These are phyloP conservation scores for Zaprionus ghesquierei DNA, from an alignment of 1,140 invertebrate species.

Conservation along the genomic window DNA sequence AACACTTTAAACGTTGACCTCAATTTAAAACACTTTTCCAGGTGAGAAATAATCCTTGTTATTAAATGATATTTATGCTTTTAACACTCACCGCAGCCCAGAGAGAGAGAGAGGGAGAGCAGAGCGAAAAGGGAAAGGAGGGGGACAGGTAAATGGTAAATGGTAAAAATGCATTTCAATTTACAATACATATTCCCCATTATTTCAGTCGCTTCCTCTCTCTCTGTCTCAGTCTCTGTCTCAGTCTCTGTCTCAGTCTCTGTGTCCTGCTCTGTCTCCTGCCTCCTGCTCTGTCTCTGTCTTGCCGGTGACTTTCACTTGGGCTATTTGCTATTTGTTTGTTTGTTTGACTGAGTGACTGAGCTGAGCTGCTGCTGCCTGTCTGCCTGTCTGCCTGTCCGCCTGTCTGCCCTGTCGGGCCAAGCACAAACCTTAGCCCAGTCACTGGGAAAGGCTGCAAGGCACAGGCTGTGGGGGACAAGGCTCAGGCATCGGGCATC, in stretches of 20 bases:
- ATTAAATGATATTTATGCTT: conserved; percentile 37
- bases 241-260: neutral
- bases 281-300: conserved; percentile 4
- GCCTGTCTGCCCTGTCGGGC: conserved; percentile 16
- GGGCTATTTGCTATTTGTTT: conserved; percentile 41
- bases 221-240: neutral
- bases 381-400: conserved; percentile 15
- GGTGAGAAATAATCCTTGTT: conserved; percentile 18
- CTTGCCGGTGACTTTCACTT: conserved; percentile 35
- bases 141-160: neutral
- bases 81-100: conserved; percentile 14
- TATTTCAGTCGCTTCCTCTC: neutral
- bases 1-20: conserved; percentile 11
- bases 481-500: conserved; percentile 15
- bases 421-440: neutral
- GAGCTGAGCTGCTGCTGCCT: conserved; percentile 26
- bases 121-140: too few relatives aligned
- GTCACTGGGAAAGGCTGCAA: conserved; percentile 1
- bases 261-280: conserved; percentile 15
- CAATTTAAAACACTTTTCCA: conserved; percentile 3
- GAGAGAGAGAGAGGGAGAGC: neutral
- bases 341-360: conserved; percentile 66
- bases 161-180: conserved; percentile 16
- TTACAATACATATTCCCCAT: conserved; percentile 11
- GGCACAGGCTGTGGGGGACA: neutral